Evolutionary conservation across 2,113 vertebrate genomes (phyloP).

Genomic region (Anarrhichthys ocellatus): DNA sequence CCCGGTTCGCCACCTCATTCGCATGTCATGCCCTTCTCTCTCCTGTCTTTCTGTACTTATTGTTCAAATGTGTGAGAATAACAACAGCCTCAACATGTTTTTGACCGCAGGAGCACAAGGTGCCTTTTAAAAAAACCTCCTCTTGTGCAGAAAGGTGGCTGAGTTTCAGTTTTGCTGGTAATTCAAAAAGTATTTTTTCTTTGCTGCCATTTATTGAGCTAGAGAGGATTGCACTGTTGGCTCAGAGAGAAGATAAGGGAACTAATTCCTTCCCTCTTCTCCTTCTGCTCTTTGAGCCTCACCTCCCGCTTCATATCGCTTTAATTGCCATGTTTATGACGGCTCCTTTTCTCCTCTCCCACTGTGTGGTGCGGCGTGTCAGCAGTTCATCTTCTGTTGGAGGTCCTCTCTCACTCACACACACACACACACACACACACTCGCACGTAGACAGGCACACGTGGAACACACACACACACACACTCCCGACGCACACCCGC

Average conservation of each 20-base stretch:
- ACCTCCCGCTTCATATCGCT: constrained; percentile 68
- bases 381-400: constrained; percentile 67
- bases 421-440: constrained; percentile 9
- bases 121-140: constrained; percentile 1
- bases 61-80: background rate
- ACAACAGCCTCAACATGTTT: constrained; percentile 18
- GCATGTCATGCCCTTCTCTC: background rate
- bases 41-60: background rate
- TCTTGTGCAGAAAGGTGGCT: constrained; percentile 42
- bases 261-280: constrained; percentile 69
- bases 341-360: constrained; percentile 55
- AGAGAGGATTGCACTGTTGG: constrained; percentile 67
- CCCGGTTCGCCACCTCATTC: background rate
- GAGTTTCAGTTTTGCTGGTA: constrained; percentile 55
- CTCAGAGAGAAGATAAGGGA: constrained; percentile 69
- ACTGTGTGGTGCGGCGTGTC: constrained; percentile 62
- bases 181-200: constrained; percentile 59
- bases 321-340: constrained; percentile 78
- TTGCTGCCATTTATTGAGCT: constrained; percentile 60
- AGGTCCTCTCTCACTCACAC: constrained; percentile 40
- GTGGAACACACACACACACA: constrained; percentile 23
- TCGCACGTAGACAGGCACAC: constrained; percentile 5
- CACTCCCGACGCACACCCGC: constrained; percentile 52
- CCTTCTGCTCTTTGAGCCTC: constrained; percentile 71
- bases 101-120: constrained; percentile 28